Evolutionary conservation across 2,113 vertebrate genomes (phyloP).

Genomic region (Periophthalmodon schlosseri): DNA sequence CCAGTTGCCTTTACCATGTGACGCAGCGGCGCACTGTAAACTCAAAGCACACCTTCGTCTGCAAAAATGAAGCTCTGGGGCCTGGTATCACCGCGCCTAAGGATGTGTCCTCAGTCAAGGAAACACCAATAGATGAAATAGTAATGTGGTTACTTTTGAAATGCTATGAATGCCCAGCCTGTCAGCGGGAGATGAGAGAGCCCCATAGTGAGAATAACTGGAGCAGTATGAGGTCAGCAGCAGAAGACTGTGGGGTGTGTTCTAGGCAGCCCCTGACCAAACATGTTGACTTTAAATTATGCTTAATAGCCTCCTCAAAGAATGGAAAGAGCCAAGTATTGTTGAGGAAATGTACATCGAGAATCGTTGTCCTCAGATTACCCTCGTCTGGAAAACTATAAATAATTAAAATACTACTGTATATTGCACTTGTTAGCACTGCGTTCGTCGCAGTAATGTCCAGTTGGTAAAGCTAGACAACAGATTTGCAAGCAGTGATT

Average conservation of each 20-base stretch:
- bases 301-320: neutral
- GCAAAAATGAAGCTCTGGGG: neutral
- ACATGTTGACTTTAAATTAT: neutral
- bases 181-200: conserved; percentile 16
- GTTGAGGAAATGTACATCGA: neutral
- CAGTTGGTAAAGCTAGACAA: neutral
- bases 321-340: neutral
- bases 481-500: too few relatives aligned
- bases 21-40: neutral
- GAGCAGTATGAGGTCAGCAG: conserved; percentile 29
- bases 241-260: conserved; percentile 14
- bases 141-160: conserved; percentile 16
- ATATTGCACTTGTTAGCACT: neutral
- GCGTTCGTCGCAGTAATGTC: neutral
- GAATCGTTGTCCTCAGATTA: neutral
- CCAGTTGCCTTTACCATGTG: neutral
- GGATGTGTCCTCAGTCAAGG: neutral
- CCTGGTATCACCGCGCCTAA: neutral
- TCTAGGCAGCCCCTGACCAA: neutral
- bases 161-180: conserved; percentile 3
- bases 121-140: neutral
- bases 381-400: neutral
- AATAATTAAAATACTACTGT: conserved; percentile 8
- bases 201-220: conserved; percentile 36
- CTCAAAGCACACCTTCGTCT: neutral